phyloP scores from a whole-genome alignment of 2,113 vertebrate species.

The Dasyprocta punctata region DNA sequence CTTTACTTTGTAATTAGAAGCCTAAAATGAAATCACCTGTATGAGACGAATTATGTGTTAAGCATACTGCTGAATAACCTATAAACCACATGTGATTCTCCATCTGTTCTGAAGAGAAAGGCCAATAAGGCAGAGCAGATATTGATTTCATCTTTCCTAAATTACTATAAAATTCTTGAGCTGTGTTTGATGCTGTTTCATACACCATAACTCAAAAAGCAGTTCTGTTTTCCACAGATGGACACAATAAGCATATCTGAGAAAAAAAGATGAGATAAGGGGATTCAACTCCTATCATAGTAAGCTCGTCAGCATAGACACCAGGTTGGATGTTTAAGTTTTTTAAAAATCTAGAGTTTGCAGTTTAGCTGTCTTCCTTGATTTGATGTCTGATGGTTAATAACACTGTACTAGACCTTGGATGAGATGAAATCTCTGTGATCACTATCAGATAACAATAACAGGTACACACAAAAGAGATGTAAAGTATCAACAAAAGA shows the following conservation, averaged over 20 bases:
- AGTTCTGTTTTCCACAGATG: not conserved
- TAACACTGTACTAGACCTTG: not conserved
- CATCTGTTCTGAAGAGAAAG: not conserved
- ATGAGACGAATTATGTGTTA: not conserved
- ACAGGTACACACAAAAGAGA: rapidly evolving
- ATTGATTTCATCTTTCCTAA: not conserved
- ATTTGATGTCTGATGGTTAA: not conserved
- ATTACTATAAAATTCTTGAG: not conserved
- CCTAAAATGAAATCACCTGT: not conserved
- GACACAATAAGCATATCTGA: not conserved
- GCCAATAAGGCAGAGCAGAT: not conserved
- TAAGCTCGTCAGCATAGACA: not conserved
- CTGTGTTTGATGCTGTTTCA: not conserved
- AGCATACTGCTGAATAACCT: not conserved
- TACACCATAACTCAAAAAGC: not conserved
- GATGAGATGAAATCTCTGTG: not conserved
- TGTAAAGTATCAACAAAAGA: not conserved
- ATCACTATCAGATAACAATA: not conserved
- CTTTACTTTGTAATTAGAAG: not conserved
- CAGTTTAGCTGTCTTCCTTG: not conserved
- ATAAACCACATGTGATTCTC: not conserved
- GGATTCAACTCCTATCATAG: not conserved
- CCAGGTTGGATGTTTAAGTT: not conserved
- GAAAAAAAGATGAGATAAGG: not conserved
- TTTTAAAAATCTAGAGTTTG: not conserved